A percentile compares a stretch with the other conserved stretches of the same genome.
phyloP scores from a whole-genome alignment of 1,140 invertebrate genomes.

The Tyrophagus putrescentiae region DNA sequence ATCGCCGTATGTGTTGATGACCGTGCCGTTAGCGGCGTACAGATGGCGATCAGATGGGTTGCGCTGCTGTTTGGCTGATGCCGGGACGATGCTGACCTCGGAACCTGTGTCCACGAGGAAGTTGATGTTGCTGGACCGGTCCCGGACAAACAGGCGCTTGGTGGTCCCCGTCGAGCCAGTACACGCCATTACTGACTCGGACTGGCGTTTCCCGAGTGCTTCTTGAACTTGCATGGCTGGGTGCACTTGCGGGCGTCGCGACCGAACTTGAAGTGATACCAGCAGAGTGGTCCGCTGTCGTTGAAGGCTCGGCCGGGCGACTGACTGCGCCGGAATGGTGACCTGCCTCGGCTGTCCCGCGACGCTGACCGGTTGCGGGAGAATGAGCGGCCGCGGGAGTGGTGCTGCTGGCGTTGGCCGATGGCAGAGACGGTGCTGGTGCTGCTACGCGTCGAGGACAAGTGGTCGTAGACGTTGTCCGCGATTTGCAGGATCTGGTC shows the following conservation, averaged over 20 bases:
- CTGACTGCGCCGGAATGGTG: not conserved
- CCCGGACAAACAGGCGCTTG: conserved; percentile 21
- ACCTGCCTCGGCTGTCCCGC: not conserved
- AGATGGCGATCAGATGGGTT: not conserved
- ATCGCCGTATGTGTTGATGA: conserved; percentile 11
- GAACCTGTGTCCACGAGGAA: conserved; percentile 22
- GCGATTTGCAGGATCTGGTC: not conserved
- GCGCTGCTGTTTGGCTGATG: not conserved
- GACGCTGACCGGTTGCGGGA: conserved; percentile 4
- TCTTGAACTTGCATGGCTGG: not conserved
- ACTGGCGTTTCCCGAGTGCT: not conserved
- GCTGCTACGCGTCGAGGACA: not conserved
- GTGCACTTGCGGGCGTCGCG: conserved; percentile 17
- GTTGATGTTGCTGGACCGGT: not conserved
- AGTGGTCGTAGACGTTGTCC: not conserved
- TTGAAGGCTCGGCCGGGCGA: too few species aligned
- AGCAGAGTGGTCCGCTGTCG: too few species aligned
- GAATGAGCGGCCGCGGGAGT: not conserved
- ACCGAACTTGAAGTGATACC: conserved; percentile 21
- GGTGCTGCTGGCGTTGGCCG: not conserved
- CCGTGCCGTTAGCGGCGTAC: conserved; percentile 15
- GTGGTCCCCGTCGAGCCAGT: not conserved
- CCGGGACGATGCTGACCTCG: conserved; percentile 15
- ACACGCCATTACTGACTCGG: not conserved
- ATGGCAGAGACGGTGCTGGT: not conserved